Conservation (phyloP, 1,140 invertebrate species). For the Uloborus diversus region DNA sequence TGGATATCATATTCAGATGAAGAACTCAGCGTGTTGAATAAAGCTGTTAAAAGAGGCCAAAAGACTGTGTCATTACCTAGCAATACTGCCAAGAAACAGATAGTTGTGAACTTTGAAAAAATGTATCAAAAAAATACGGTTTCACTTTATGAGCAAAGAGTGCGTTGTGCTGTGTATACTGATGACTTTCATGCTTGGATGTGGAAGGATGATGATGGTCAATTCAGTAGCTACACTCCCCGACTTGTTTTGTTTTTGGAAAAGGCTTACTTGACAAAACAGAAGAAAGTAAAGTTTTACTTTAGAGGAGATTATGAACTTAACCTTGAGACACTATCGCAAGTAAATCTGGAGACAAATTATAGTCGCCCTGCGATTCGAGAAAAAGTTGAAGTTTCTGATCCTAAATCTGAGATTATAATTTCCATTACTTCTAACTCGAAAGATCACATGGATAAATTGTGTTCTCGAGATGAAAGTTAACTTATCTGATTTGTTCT, state of each 20-base stretch:
- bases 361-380: background rate
- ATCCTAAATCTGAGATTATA: too few relatives aligned
- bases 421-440: too few relatives aligned
- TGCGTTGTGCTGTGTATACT: conserved; percentile 13
- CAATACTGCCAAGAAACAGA: background rate
- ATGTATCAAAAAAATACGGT: background rate
- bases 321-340: background rate
- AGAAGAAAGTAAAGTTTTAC: background rate
- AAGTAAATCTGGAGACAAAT: conserved; percentile 19
- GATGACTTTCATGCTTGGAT: conserved; percentile 1
- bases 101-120: background rate
- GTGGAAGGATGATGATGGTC: conserved; percentile 8
- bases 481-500: too few relatives aligned
- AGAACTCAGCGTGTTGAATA: background rate
- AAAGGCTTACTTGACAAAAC: background rate
- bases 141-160: background rate
- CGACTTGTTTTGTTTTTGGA: background rate
- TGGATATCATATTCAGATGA: conserved; percentile 2
- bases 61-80: conserved; percentile 16
- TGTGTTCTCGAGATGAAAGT: too few relatives aligned
- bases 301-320: conserved; percentile 5
- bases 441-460: too few relatives aligned
- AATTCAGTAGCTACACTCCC: conserved; percentile 5
- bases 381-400: background rate
- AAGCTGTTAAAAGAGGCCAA: conserved; percentile 2